Percentiles rank a stretch among this genome's conserved stretches.
Evolutionary conservation across 2,888 invertebrate species (phyloP).

Genomic region (Apotomis turbidana): DNA sequence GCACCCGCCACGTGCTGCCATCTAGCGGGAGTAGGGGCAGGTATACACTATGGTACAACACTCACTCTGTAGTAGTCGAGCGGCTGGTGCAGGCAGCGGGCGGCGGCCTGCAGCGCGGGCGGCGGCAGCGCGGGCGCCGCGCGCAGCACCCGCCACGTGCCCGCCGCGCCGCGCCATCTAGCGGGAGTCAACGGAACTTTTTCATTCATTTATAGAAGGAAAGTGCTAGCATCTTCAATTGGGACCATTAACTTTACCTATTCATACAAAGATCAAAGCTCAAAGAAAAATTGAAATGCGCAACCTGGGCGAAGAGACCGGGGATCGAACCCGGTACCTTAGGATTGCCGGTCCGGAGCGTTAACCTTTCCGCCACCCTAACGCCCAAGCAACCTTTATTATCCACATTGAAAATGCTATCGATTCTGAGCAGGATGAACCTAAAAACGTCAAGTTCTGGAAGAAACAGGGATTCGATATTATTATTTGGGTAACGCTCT

Average conservation of each 20-base stretch:
- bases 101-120: slow-evolving; percentile 88
- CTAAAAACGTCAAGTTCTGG: no score
- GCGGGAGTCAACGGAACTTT: not conserved
- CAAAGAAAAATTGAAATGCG: no score
- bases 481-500: no score
- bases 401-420: no score
- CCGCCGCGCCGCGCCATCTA: slow-evolving; percentile 81
- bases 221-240: not conserved
- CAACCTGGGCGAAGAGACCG: no score
- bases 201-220: slow-evolving; percentile 29
- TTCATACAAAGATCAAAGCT: no score
- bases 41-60: not conserved
- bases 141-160: slow-evolving; percentile 86
- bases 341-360: no score
- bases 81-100: slow-evolving; percentile 89
- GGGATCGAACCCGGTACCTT: no score
- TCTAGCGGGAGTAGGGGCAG: slow-evolving; percentile 62
- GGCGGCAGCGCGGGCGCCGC: slow-evolving; percentile 87
- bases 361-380: no score
- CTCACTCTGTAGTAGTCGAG: slow-evolving; percentile 89
- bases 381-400: no score
- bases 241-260: not conserved
- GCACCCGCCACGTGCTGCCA: slow-evolving; percentile 88
- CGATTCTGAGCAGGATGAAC: no score
- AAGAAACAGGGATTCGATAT: no score